These are phyloP conservation scores for Callinectes sapidus DNA, from an alignment of 2,888 invertebrate genomes.

Conservation along the genomic window DNA sequence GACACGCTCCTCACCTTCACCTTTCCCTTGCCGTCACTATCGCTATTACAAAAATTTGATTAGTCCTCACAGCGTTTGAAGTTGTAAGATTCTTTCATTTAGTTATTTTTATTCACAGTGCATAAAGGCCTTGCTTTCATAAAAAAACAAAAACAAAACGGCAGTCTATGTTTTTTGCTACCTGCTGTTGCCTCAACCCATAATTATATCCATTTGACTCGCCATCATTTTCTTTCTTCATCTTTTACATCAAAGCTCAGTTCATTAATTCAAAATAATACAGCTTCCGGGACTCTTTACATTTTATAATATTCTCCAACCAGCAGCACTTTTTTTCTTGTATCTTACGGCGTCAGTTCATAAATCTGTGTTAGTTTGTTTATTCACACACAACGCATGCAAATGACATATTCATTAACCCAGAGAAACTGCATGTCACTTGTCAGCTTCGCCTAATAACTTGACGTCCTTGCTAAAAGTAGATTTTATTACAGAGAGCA, in stretches of 20 bases:
- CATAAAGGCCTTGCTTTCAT: neutral
- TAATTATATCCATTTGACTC: neutral
- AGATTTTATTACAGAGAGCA: neutral
- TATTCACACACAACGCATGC: neutral
- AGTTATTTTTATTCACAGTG: neutral
- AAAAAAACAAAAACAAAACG: neutral
- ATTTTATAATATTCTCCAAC: neutral
- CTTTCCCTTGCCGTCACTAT: too few relatives aligned
- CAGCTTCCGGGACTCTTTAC: neutral
- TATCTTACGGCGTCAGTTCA: neutral
- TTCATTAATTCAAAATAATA: neutral
- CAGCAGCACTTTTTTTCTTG: neutral
- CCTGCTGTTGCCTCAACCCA: neutral
- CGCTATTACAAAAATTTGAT: neutral
- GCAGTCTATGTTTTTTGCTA: neutral
- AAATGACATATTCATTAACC: neutral
- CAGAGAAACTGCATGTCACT: neutral
- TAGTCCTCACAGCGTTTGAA: neutral
- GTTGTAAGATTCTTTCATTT: neutral
- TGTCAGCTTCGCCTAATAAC: neutral
- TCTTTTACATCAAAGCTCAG: neutral
- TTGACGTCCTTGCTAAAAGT: neutral
- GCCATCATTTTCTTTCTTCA: neutral
- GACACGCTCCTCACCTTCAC: neutral
- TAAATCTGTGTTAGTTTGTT: neutral